Evolutionary conservation across 2,888 invertebrate genomes (phyloP), one percentile per base, ranked within the genome.

Genomic region (Chymomyza caudatula): DNA sequence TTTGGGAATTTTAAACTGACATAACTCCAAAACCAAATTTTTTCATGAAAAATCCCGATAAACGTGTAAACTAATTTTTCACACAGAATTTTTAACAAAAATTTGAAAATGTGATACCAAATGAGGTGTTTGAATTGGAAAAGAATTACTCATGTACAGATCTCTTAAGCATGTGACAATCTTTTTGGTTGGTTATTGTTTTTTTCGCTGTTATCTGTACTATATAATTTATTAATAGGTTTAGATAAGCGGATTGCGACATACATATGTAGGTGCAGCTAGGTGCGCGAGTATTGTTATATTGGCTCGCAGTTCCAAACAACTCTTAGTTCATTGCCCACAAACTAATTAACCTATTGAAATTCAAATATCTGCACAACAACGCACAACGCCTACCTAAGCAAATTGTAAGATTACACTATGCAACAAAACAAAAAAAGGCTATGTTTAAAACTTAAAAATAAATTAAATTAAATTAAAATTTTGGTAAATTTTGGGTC

Each of bases 341-440:
- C 29, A 43, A 79, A 63, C 85, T 79, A 80, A 80, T 80, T 80
- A 80, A 85, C 83, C 83, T 67, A 79, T 69, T 82, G 79, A 79
- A 78, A 71, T 79, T 83, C 79, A 85, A 85, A 85, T 82, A 82
- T 81, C 66, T 55, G 69, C 73, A 73, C 57, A 76, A 56, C 64
- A 65, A 63, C 54, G 54, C 55, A 62, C 66, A 76, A 77, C 78
- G 73, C 73, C 78, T 64, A 75, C 81, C 66, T 74, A 67, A 72
- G 56, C 29, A 49, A 52, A 69, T 60, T 65, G 43, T 60, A 71
- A 43, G 60, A n/a, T 59, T 64, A 43, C 51, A 60, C 6, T n/a
- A n/a, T n/a, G n/a, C 52, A 63, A 25, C 56, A n/a, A n/a, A n/a
- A n/a, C n/a, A n/a, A n/a, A n/a, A n/a, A n/a, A n/a, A n/a, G n/a